Percentiles rank a stretch among this genome's conserved stretches.
These are phyloP conservation scores for Solea senegalensis DNA, from an alignment of 2,113 vertebrate species.

Conservation along the genomic window DNA sequence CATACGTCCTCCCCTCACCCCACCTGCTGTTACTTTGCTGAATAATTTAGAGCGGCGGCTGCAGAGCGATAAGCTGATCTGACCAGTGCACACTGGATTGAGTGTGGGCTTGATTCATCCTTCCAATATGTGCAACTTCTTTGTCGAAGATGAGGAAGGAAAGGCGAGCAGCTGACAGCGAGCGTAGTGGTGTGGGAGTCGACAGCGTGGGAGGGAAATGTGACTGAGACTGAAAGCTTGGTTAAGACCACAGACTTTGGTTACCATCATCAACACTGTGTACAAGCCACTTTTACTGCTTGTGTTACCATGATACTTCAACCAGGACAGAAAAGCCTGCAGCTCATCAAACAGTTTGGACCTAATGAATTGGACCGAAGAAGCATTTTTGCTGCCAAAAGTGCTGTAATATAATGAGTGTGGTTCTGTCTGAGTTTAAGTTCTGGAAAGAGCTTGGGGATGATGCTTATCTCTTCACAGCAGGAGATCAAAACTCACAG, in stretches of 20 bases:
- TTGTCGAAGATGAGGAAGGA: constrained; percentile 7
- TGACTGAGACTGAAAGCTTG: constrained; percentile 48
- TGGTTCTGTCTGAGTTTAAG: neutral
- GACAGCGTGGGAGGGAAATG: constrained; percentile 60
- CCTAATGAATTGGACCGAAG: constrained; percentile 14
- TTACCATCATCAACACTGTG: constrained; percentile 54
- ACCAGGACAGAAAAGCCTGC: constrained; percentile 7
- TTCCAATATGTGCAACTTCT: neutral
- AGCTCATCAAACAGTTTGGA: constrained; percentile 22
- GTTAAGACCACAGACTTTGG: constrained; percentile 52
- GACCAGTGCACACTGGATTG: constrained; percentile 6
- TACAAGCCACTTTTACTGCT: constrained; percentile 40
- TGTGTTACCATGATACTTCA: constrained; percentile 44
- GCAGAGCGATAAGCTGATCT: constrained; percentile 2
- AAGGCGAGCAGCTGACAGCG: constrained; percentile 26
- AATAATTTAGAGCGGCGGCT: constrained; percentile 66
- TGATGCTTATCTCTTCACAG: too few species aligned
- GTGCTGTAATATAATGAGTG: constrained; percentile 36
- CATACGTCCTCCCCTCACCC: constrained; percentile 15
- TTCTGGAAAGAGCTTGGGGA: constrained; percentile 6
- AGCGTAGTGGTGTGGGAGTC: constrained; percentile 29
- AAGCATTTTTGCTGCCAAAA: constrained; percentile 27
- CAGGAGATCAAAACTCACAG: neutral
- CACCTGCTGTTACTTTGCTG: constrained; percentile 48
- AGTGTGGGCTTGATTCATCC: neutral